Conservation (phyloP, 1,140 invertebrate genomes). For the Drosophila kikkawai region DNA sequence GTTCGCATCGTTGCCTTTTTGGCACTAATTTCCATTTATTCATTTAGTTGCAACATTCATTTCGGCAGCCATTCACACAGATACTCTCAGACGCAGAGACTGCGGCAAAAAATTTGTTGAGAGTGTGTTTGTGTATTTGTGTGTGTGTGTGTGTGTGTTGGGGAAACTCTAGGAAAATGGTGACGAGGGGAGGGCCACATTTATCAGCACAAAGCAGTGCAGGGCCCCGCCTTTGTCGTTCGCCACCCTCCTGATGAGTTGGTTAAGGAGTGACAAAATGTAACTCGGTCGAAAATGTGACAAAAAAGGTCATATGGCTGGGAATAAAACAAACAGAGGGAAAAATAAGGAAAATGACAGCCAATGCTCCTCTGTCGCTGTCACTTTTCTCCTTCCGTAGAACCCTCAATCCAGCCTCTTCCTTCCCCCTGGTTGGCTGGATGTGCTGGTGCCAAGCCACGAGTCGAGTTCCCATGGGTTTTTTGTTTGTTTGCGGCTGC, state of each 20-base stretch:
- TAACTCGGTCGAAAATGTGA: constrained; percentile 58
- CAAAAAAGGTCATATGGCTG: constrained; percentile 62
- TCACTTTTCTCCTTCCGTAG: constrained; percentile 20
- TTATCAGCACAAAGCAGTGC: constrained; percentile 65
- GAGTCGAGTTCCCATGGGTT: constrained; percentile 78
- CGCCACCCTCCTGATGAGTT: constrained; percentile 40
- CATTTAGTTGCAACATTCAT: constrained; percentile 79
- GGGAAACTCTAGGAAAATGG: constrained; percentile 11
- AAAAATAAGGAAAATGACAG: constrained; percentile 67
- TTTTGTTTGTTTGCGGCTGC: constrained; percentile 64
- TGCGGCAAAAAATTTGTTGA: constrained; percentile 12
- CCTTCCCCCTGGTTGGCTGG: not conserved
- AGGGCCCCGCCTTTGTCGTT: not conserved
- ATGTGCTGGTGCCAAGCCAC: constrained; percentile 60
- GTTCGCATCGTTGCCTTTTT: constrained; percentile 58
- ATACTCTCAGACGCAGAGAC: constrained; percentile 26
- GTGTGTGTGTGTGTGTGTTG: too few relatives aligned
- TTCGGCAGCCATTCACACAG: constrained; percentile 59
- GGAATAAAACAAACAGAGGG: constrained; percentile 69
- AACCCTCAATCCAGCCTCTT: too few relatives aligned
- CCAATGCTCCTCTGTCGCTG: constrained; percentile 50
- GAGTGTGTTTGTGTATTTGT: not conserved
- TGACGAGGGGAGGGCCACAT: constrained; percentile 1
- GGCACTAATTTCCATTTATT: constrained; percentile 77
- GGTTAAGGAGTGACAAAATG: constrained; percentile 63